Base-by-base conservation (phyloP, 2,797 vertebrate genomes). In the Cottoperca gobio region DNA sequence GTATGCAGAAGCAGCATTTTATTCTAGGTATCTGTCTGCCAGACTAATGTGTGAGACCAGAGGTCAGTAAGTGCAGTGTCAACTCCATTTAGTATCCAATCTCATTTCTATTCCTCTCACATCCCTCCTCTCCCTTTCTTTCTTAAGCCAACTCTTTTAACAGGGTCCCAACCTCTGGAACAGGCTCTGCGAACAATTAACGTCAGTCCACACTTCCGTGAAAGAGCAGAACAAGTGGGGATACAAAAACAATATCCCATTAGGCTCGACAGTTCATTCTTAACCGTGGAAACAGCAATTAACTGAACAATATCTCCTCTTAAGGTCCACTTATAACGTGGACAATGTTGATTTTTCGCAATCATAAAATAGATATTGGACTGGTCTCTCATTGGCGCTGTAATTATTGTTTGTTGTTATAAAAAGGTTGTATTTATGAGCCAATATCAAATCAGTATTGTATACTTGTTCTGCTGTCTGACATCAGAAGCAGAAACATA, bases 81-180 rank as follows among this genome's bases (percentile, higher is more conserved):
- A 40, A 64, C 53, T 83, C 63, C 61, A 42, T 74, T 84, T 70
- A 83, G 54, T 40, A 19, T 33, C 65, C 7, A 2, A 33, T 61
- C 75, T 75, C 53, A 77, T 86, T 82, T 82, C 50, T 67, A 83
- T 75, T 79, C 76, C 43, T 26, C 42, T 45, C 73, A 71, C 71
- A 57, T 28, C 3, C 68, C 23, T 39, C 17, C 2, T 0, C 7
- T 64, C 63, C 33, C 4, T 57, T 78, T 72, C 26, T 42, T 57
- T 62, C 39, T 53, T 24, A 55, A 57, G 19, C 21, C 31, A 35
- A 64, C 28, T 42, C 26, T 60, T 69, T 57, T 39, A 58, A 43
- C 16, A 59, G 14, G 58, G 37, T 49, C 72, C 19, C 31, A 53
- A 42, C 58, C 73, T 76, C 40, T 46, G 6, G 16, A 62, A 67